phyloP scores from a whole-genome alignment of 2,113 vertebrate genomes.

The Dryoscopus gambensis region DNA sequence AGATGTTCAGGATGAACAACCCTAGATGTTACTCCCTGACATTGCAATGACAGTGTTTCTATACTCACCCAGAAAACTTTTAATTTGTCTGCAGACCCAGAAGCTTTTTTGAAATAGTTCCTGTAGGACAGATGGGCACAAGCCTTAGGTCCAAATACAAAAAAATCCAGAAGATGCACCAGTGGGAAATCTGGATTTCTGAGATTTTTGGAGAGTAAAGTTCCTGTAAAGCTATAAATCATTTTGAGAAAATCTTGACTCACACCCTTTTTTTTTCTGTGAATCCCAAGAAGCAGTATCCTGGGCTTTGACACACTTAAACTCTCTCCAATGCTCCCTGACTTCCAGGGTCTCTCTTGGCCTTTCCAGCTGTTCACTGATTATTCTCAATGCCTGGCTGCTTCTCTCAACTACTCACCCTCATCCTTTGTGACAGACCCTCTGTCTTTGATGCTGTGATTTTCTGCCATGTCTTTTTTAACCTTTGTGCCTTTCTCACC shows the following conservation, averaged over 20 bases:
- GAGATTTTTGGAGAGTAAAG: background rate
- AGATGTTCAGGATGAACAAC: background rate
- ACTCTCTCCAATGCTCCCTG: background rate
- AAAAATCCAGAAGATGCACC: background rate
- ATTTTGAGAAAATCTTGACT: background rate
- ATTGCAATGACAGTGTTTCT: background rate
- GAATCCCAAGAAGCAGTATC: background rate
- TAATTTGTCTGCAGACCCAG: background rate
- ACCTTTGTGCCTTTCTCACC: conserved; percentile 12
- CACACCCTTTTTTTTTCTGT: background rate
- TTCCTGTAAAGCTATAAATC: background rate
- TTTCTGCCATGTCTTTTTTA: conserved; percentile 1
- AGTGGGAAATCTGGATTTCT: background rate
- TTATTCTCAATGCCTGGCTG: background rate
- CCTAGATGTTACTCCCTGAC: background rate
- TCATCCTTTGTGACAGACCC: background rate
- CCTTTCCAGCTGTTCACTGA: background rate
- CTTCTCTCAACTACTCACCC: background rate
- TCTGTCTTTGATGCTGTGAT: background rate
- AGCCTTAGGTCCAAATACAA: background rate
- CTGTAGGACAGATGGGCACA: background rate
- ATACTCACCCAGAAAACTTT: background rate
- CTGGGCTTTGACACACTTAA: background rate
- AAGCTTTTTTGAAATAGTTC: background rate
- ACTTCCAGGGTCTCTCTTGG: background rate